Percentiles rank a stretch among this genome's conserved stretches.
Conservation (phyloP, 1,140 invertebrate genomes). For the Bombus impatiens region DNA sequence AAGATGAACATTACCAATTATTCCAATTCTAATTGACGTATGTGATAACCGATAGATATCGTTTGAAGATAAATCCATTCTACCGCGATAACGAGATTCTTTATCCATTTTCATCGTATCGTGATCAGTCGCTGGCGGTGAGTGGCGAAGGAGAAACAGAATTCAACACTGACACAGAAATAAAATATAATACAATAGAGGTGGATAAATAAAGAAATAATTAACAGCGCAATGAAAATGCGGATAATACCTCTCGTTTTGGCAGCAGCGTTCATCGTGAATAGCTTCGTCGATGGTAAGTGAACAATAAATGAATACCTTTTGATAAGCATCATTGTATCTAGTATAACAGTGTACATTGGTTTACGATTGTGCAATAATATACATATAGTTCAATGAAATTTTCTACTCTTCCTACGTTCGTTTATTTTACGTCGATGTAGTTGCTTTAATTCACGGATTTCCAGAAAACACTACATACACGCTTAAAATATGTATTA, state of each 20-base stretch:
- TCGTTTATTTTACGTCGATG: background rate
- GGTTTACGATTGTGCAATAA: too few species aligned
- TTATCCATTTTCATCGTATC: background rate
- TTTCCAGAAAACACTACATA: background rate
- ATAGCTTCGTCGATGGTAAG: background rate
- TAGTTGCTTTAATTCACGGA: background rate
- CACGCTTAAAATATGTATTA: too few species aligned
- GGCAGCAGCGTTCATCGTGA: too few species aligned
- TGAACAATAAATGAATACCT: background rate
- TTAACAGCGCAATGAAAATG: background rate
- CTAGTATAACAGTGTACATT: too few species aligned
- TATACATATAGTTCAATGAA: background rate
- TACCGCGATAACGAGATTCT: slow-evolving; percentile 39
- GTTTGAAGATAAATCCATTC: slow-evolving; percentile 27
- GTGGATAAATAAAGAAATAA: background rate
- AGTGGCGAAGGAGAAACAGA: background rate
- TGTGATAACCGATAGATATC: slow-evolving; percentile 47
- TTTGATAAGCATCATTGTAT: background rate
- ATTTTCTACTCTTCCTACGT: background rate
- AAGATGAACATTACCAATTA: background rate
- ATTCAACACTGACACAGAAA: background rate
- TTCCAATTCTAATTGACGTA: slow-evolving; percentile 22
- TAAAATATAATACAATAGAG: background rate
- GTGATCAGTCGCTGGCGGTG: slow-evolving; percentile 11
- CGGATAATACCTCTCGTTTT: background rate